These are phyloP conservation scores for Falco peregrinus DNA, from an alignment of 2,797 vertebrate species.

Conservation along the genomic window DNA sequence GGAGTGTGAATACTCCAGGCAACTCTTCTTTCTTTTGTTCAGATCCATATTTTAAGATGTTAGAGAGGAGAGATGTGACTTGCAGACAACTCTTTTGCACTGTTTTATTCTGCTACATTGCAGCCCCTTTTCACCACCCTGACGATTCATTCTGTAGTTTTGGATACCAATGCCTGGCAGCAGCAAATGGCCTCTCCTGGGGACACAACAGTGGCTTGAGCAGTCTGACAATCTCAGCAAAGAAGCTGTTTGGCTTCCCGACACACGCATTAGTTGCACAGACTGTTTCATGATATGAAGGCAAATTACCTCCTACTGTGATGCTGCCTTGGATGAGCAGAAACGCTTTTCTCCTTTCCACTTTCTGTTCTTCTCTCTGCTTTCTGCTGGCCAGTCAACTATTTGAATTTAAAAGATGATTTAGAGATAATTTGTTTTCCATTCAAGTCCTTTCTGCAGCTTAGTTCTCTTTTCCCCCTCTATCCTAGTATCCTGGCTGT, in stretches of 20 bases:
- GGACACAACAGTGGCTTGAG: not conserved
- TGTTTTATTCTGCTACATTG: not conserved
- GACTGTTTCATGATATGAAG: not conserved
- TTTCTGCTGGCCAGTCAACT: not conserved
- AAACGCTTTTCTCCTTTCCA: not conserved
- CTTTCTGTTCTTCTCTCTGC: not conserved
- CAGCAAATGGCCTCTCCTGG: not conserved
- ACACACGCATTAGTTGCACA: not conserved
- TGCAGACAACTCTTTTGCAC: not conserved
- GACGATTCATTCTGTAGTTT: not conserved
- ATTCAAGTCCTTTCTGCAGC: conserved; percentile 4
- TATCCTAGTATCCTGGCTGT: conserved; percentile 1
- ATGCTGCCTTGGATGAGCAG: not conserved
- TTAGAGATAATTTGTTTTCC: conserved; percentile 56
- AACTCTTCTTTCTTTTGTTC: not conserved
- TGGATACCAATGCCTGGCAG: not conserved
- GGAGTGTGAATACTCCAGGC: not conserved
- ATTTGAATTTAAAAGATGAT: conserved; percentile 26
- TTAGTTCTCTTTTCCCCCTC: not conserved
- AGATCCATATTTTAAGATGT: not conserved
- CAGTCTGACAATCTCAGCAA: not conserved
- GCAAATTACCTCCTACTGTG: not conserved
- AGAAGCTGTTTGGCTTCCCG: not conserved
- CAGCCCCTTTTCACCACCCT: not conserved
- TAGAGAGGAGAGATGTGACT: not conserved